Evolutionary conservation across 2,888 invertebrate genomes (phyloP), one percentile per base, ranked within the genome.

Genomic region (Laothoe populi): DNA sequence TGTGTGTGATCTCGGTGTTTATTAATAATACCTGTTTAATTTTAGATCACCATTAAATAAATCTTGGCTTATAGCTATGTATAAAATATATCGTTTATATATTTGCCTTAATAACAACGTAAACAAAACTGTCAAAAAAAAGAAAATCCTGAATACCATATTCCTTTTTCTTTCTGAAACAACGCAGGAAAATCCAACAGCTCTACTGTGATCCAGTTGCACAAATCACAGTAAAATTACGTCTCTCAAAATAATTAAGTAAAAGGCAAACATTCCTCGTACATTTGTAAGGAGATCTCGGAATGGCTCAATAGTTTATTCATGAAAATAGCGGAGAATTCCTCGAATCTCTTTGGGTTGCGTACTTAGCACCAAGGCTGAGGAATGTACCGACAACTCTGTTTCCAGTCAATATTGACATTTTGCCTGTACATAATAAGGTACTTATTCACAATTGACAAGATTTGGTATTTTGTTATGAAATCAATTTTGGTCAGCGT

Each of bases 221-320:
- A 19, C 16, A 53, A 35, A 35, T 19, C 26, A 19, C 35, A 19
- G n/a, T 1, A 16, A 44, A 44, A 44, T 11, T 19, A 31, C 31
- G 16, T 10, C 26, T 31, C 21, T 11, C 13, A 31, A 35, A 53
- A 53, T 53, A 53, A 35, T 53, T 19, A 53, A 16, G 19, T 16
- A 31, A 53, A 35, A 1, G 31, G 19, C 35, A 53, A 53, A 35
- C 19, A 19, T 35, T 31, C 16, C 26, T 11, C 31, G 53, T 35
- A 53, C 53, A 53, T 35, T 53, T 35, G 3, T 16, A 35, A 35
- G 19, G 48, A 31, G 19, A 10, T 53, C 31, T 35, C 49, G 16
- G 16, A 16, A 19, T 48, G 48, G 24, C 48, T 48, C 35, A 19
- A 53, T 53, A 53, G 53, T 53, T 53, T 53, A 53, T 53, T 53